phyloP scores from a whole-genome alignment of 2,113 vertebrate species.

The Crocuta crocuta region DNA sequence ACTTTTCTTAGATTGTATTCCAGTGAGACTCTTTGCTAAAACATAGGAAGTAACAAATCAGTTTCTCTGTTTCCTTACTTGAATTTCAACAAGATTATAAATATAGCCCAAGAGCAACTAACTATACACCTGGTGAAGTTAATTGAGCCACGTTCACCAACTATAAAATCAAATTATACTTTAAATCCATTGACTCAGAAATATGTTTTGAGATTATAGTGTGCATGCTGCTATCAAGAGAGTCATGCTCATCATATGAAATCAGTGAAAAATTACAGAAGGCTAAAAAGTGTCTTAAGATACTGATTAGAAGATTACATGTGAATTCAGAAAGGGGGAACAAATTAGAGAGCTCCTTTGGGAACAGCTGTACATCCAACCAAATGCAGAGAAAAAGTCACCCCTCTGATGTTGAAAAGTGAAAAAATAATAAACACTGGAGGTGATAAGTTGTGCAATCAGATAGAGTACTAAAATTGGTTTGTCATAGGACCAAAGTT shows the following conservation, averaged over 20 bases:
- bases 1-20: neutral
- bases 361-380: constrained; percentile 57
- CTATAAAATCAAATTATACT: constrained; percentile 80
- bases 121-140: constrained; percentile 79
- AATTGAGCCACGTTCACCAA: constrained; percentile 74
- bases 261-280: constrained; percentile 82
- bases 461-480: neutral
- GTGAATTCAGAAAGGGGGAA: constrained; percentile 71
- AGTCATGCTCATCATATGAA: constrained; percentile 73
- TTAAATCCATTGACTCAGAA: constrained; percentile 69
- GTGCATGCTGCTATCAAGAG: constrained; percentile 65
- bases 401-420: constrained; percentile 45
- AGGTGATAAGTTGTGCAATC: constrained; percentile 39
- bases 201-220: constrained; percentile 71
- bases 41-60: constrained; percentile 31
- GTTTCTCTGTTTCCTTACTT: constrained; percentile 68
- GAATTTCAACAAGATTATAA: constrained; percentile 80
- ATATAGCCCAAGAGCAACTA: constrained; percentile 74
- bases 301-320: constrained; percentile 79
- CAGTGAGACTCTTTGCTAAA: constrained; percentile 1
- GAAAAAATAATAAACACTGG: constrained; percentile 24
- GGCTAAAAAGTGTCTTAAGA: constrained; percentile 78
- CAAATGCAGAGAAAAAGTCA: constrained; percentile 47
- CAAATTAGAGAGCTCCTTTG: constrained; percentile 66
- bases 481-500: constrained; percentile 23